Evolutionary conservation across 2,888 invertebrate species (phyloP).

Genomic region (Rotaria sp.): DNA sequence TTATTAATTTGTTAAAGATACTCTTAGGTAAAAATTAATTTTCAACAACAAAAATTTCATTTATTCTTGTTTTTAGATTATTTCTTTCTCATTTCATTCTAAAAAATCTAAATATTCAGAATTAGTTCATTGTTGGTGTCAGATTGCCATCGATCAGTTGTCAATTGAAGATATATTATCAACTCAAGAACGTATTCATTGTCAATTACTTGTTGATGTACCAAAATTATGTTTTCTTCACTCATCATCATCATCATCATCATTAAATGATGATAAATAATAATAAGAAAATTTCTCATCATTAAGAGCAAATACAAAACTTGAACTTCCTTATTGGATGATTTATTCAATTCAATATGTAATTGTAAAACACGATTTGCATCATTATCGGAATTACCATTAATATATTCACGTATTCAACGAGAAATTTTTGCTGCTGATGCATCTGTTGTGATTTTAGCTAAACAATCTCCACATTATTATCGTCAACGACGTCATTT

Average conservation of each 20-base stretch:
- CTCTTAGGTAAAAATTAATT: not conserved
- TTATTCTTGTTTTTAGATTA: not conserved
- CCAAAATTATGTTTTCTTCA: slow-evolving; percentile 53
- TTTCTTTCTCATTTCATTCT: slow-evolving; percentile 25
- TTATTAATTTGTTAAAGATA: slow-evolving; percentile 17
- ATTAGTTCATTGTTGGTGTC: not conserved
- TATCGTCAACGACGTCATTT: slow-evolving; percentile 56
- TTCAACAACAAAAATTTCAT: not conserved
- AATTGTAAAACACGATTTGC: slow-evolving; percentile 55
- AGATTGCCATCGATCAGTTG: not conserved
- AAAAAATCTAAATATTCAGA: not conserved
- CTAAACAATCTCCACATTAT: slow-evolving; percentile 75
- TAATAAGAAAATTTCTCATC: slow-evolving; percentile 31
- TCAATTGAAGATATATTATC: slow-evolving; percentile 70
- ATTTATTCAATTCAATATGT: slow-evolving; percentile 63
- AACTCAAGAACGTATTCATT: slow-evolving; percentile 75
- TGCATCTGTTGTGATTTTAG: slow-evolving; percentile 76
- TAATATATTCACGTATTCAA: slow-evolving; percentile 66
- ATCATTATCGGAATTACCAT: slow-evolving; percentile 66
- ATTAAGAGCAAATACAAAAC: slow-evolving; percentile 66
- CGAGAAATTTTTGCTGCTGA: slow-evolving; percentile 84
- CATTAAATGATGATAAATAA: slow-evolving; percentile 34
- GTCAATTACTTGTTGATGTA: slow-evolving; percentile 66
- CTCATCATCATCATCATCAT: not conserved
- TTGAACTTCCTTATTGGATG: slow-evolving; percentile 82